These are phyloP conservation scores for Grallaria varia DNA, from an alignment of 2,113 vertebrate species.

Conservation along the genomic window DNA sequence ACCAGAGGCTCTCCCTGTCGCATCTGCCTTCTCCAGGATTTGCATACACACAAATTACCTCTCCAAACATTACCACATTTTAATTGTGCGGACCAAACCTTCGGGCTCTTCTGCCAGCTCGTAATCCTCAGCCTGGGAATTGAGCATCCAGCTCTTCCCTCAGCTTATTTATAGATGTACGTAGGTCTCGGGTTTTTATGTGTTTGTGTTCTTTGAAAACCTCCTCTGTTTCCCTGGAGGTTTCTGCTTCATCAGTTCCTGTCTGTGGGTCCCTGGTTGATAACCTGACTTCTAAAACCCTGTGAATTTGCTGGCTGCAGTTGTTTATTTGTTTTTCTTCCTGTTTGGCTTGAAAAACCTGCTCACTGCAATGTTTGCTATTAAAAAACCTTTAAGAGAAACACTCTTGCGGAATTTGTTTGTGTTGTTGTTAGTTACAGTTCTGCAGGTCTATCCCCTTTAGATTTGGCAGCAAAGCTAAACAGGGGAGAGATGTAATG, in stretches of 20 bases:
- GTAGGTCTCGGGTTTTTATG: not conserved
- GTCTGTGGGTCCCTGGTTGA: not conserved
- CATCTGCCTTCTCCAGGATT: not conserved
- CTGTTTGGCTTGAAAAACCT: slow-evolving; percentile 46
- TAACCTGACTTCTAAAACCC: slow-evolving; percentile 27
- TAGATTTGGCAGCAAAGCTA: not conserved
- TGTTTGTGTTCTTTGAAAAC: slow-evolving; percentile 39
- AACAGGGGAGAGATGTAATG: not conserved
- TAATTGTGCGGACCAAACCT: not conserved
- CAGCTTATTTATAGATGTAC: not conserved
- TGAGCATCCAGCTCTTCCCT: not conserved
- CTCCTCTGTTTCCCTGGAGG: slow-evolving; percentile 20
- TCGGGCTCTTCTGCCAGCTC: not conserved
- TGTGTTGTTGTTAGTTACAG: not conserved
- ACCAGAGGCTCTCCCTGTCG: not conserved
- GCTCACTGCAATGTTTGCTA: not conserved
- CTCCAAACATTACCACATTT: not conserved
- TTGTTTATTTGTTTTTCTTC: slow-evolving; percentile 52
- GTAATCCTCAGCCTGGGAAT: not conserved
- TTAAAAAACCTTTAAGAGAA: slow-evolving; percentile 30
- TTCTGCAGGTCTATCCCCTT: not conserved
- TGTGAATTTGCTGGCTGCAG: not conserved
- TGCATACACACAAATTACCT: not conserved
- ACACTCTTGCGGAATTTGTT: not conserved
- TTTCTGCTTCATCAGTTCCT: slow-evolving; percentile 55